phyloP scores from a whole-genome alignment of 1,140 invertebrate species.

The Scaptomyza montana region DNA sequence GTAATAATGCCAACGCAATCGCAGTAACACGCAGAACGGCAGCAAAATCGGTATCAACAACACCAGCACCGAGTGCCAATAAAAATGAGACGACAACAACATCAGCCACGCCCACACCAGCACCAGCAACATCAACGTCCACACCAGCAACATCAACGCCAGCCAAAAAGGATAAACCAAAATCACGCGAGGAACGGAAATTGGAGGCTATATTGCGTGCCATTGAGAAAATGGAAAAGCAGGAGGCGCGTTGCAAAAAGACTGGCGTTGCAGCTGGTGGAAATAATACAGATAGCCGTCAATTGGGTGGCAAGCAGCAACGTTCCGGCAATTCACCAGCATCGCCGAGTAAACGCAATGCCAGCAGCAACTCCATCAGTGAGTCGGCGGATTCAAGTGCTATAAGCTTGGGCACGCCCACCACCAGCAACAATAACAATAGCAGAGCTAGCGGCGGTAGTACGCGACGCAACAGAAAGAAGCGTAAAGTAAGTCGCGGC shows the following conservation, averaged over 20 bases:
- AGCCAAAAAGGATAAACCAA: constrained; percentile 70
- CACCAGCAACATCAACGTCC: constrained; percentile 23
- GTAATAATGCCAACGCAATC: constrained; percentile 19
- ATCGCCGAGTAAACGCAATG: constrained; percentile 63
- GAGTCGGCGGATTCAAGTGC: constrained; percentile 34
- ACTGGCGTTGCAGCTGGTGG: constrained; percentile 84
- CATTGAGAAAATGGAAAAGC: constrained; percentile 93
- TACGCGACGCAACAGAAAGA: constrained; percentile 67
- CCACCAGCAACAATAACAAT: constrained; percentile 38
- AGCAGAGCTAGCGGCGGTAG: constrained; percentile 9
- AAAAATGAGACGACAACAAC: constrained; percentile 28
- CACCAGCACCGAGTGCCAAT: constrained; percentile 28
- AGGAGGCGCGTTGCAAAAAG: constrained; percentile 89
- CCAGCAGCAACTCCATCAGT: constrained; percentile 57
- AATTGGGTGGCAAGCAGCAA: constrained; percentile 57
- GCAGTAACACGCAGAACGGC: constrained; percentile 43
- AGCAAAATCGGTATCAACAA: constrained; percentile 22
- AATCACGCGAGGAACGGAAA: constrained; percentile 97
- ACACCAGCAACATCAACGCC: constrained; percentile 45
- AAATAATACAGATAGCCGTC: constrained; percentile 25
- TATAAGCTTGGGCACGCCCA: constrained; percentile 10
- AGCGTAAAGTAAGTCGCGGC: constrained; percentile 73
- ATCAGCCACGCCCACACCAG: constrained; percentile 30
- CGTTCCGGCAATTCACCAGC: constrained; percentile 68
- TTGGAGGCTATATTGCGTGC: constrained; percentile 97